Evolutionary conservation across 1,140 invertebrate genomes (phyloP), one percentile per base, ranked within the genome.

Genomic region (Carposina sasakii): DNA sequence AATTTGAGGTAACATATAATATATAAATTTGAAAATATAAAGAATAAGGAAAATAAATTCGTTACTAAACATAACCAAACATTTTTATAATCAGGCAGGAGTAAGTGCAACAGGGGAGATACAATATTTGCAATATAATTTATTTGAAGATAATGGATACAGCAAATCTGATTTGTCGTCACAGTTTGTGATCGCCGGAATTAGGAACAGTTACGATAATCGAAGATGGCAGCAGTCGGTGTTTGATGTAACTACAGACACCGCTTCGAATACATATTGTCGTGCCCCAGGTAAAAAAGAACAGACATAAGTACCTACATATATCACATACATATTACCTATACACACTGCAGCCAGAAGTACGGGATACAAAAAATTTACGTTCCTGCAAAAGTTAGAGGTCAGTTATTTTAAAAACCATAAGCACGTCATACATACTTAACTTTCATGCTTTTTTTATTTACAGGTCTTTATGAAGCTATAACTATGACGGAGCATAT

Each of bases 401-500:
- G n/a, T n/a, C n/a, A n/a, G n/a, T n/a, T n/a, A n/a, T n/a, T n/a
- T n/a, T n/a, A n/a, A n/a, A n/a, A n/a, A n/a, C n/a, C n/a, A n/a
- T n/a, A n/a, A n/a, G n/a, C n/a, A n/a, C n/a, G n/a, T n/a, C n/a
- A n/a, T n/a, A n/a, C n/a, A n/a, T n/a, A n/a, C n/a, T n/a, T n/a
- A n/a, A n/a, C n/a, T n/a, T n/a, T n/a, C n/a, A n/a, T 31, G 1
- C 23, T 47, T 20, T 24, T 1, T 30, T 28, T 42, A 12, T 39
- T 76, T 75, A n/a, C 47, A 91, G 91, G 90, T 19, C 86, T 88
- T 1, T 77, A 88, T 4, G 91, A 94, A 78, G 89, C 74, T 12
- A 73, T 91, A 10, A 88, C 87, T 16, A 85, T 90, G 58, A 88
- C 90, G 15, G 95, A 96, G 74, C 88, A 87, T 22, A 89, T 96